Evolutionary conservation across 1,140 invertebrate genomes (phyloP), one percentile per base, ranked within the genome.

Genomic region (Octopus sinensis): DNA sequence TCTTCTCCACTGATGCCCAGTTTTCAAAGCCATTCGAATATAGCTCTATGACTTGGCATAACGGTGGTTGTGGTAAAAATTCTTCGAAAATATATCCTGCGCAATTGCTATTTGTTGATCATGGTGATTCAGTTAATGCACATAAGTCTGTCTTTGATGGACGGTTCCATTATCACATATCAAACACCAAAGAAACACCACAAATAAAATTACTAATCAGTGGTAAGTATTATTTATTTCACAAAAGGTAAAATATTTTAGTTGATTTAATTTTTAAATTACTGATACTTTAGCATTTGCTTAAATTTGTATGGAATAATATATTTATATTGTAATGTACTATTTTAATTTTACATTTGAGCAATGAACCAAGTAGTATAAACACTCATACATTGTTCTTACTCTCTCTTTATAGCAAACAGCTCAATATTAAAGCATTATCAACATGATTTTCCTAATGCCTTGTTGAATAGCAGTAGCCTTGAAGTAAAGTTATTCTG

Each of bases 21-120:
- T 86, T 89, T 73, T 84, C 86, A 73, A 62, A 81, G 4, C 88
- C 88, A 51, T 89, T 89, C 82, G 79, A 81, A n/a, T 89, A 88
- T 82, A 89, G 88, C 78, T 85, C 88, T 4, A 80, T 83, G 4
- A 84, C 84, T 4, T 89, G 86, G 85, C 79, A 82, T 79, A 82
- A 82, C 13, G 84, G 82, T 78, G 84, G 84, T 1, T 89, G 88
- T 77, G 30, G 81, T n/a, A 89, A 89, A 81, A 87, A 88, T 79
- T 81, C 87, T 71, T 85, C 85, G 7, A 76, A 84, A 77, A 84
- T 88, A 78, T 86, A 84, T 77, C 86, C 86, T 23, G 84, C 85
- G 54, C 88, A 89, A 83, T 83, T 82, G 2, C 52, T 88, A 10
- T 85, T 87, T 79, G 52, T 51, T 9, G 7, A 51, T 12, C 5